Evolutionary conservation across 2,888 invertebrate genomes (phyloP).

Genomic region (Callosobruchus maculatus): DNA sequence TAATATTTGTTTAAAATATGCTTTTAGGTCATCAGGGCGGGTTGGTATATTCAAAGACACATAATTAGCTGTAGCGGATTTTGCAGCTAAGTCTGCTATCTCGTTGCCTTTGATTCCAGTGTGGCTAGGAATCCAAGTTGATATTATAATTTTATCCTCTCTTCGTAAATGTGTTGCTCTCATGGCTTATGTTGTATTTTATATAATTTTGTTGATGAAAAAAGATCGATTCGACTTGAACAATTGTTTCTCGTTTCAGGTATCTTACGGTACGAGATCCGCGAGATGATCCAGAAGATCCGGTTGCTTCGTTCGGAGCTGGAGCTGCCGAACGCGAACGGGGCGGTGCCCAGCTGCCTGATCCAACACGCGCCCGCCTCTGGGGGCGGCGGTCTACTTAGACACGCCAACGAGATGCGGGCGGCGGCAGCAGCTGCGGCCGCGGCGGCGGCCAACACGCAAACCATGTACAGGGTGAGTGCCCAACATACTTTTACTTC

Average conservation of each 20-base stretch:
- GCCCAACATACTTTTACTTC: background rate
- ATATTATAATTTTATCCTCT: no score
- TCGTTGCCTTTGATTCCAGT: no score
- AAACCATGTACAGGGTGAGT: background rate
- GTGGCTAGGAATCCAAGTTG: no score
- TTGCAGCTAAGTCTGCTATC: no score
- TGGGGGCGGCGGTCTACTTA: background rate
- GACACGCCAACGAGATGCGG: background rate
- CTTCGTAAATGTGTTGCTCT: no score
- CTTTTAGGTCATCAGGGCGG: no score
- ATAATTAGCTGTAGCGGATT: no score
- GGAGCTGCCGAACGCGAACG: slow-evolving; percentile 57
- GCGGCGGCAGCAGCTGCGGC: background rate
- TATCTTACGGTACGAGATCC: slow-evolving; percentile 69
- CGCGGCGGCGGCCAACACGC: background rate
- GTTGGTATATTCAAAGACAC: no score
- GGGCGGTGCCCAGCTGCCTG: slow-evolving; percentile 53
- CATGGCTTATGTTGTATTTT: no score
- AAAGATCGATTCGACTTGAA: no score
- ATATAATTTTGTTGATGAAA: no score
- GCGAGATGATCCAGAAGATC: slow-evolving; percentile 90
- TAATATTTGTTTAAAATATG: no score
- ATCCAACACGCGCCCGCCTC: background rate
- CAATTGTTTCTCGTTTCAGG: slow-evolving; percentile 10
- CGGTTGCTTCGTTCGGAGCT: slow-evolving; percentile 70